Conservation (phyloP, 2,797 vertebrate species). For the Smutsia temminckii region DNA sequence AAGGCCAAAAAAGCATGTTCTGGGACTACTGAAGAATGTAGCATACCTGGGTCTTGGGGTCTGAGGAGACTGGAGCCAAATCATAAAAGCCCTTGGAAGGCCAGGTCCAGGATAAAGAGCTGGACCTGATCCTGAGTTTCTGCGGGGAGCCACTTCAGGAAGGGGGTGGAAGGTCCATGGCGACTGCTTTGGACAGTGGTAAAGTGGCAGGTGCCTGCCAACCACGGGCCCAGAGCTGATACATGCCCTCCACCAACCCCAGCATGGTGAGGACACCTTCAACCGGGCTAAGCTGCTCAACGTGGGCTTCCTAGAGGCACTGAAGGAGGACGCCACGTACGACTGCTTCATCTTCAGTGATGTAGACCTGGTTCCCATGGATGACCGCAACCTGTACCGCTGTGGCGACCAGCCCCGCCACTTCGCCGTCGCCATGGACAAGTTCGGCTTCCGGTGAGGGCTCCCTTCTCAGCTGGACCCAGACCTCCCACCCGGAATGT, state of each 20-base stretch:
- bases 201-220: background rate
- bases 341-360: constrained; percentile 99
- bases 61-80: background rate
- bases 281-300: constrained; percentile 98
- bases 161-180: background rate
- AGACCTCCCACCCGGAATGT: background rate
- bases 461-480: background rate
- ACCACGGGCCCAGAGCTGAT: background rate
- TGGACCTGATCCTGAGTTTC: background rate
- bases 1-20: background rate
- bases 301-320: constrained; percentile 94
- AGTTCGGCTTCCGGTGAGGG: constrained; percentile 96
- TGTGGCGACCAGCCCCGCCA: constrained; percentile 98
- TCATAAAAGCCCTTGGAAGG: background rate
- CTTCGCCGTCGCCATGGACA: constrained; percentile 99
- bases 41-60: background rate
- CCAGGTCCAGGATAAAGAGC: background rate
- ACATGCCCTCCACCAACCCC: constrained; percentile 53
- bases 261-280: constrained; percentile 97
- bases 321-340: constrained; percentile 94
- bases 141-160: background rate
- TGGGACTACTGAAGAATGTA: background rate
- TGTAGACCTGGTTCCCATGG: constrained; percentile 98
- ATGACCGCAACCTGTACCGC: constrained; percentile 98
- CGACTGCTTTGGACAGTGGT: background rate